Evolutionary conservation across 2,888 invertebrate genomes (phyloP), one percentile per base, ranked within the genome.

Genomic region (Pheosia tremula): DNA sequence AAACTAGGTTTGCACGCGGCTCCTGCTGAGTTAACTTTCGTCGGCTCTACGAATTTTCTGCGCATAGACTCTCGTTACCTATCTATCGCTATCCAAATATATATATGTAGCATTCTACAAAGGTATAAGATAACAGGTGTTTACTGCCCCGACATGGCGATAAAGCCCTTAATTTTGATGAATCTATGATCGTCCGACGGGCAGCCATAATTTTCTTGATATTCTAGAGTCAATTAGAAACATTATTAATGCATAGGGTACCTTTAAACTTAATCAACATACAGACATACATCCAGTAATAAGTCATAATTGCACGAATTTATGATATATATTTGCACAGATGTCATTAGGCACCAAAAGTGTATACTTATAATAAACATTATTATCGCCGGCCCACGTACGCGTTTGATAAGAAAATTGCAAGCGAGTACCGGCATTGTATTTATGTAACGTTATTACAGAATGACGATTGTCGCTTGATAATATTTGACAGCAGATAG

Each of bases 311-410:
- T 8, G 8, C 43, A 43, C 45, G 24, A 10, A 24, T 24, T 24
- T 24, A 50, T 49, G 13, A 47, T 47, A n/a, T 13, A 39, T 55
- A 55, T 55, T 55, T 74, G 64, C 49, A 68, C 70, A 72, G 68
- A 66, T 78, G 77, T 72, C 64, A 74, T 73, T 39, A 24, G 64
- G 47, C 59, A 59, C 63, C 64, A 64, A 67, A 74, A 77, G 64
- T 70, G 65, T 66, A 50, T 24, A 24, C 24, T 24, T 0, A 24
- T 50, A 24, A 50, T 24, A 50, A 47, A 53, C 36, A 53, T 53
- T 39, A 39, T 68, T 64, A 60, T 64, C 64, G 60, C 55, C 53
- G 57, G 54, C 60, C 64, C 64, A 63, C 66, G 63, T 69, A 67
- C 59, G 52, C 64, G 50, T 53, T 56, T 61, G 74, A 79, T 79